A percentile compares a stretch with the other conserved stretches of the same genome.
phyloP scores from a whole-genome alignment of 2,888 invertebrate genomes.

The Sturmia bella region DNA sequence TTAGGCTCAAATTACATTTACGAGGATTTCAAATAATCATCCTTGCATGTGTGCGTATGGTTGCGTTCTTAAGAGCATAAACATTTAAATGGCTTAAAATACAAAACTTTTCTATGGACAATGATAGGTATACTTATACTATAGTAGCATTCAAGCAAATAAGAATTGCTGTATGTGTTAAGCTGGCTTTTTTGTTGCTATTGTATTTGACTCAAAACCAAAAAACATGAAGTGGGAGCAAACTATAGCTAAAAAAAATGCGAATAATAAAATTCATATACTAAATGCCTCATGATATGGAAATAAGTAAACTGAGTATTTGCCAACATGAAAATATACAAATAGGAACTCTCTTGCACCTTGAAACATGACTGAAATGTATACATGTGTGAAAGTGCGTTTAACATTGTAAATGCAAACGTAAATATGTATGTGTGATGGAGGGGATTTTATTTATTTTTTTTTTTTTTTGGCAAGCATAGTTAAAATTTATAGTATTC shows the following conservation, averaged over 20 bases:
- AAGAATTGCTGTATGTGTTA: conserved; percentile 27
- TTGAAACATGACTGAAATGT: conserved; percentile 8
- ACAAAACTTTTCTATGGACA: conserved; percentile 64
- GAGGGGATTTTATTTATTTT: background rate
- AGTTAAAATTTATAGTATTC: conserved; percentile 57
- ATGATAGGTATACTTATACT: conserved; percentile 64
- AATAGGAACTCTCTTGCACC: conserved; percentile 7
- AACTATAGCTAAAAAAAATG: conserved; percentile 29
- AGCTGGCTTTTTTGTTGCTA: conserved; percentile 24
- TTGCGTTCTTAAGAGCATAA: conserved; percentile 47
- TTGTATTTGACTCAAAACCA: conserved; percentile 12
- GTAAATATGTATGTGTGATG: background rate
- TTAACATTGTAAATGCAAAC: background rate
- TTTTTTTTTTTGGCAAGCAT: too few species aligned
- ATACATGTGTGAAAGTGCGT: background rate
- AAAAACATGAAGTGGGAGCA: background rate
- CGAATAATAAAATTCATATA: conserved; percentile 62
- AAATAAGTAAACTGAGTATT: conserved; percentile 63
- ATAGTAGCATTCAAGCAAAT: conserved; percentile 48
- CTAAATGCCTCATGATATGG: conserved; percentile 35
- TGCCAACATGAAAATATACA: conserved; percentile 56
- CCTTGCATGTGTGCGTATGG: conserved; percentile 1
- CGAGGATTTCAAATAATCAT: conserved; percentile 24
- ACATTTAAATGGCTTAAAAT: conserved; percentile 66
- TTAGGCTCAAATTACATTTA: conserved; percentile 30